A percentile compares a stretch with the other conserved stretches of the same genome.
Conservation (phyloP, 2,888 invertebrate genomes). For the Teleogryllus oceanicus region DNA sequence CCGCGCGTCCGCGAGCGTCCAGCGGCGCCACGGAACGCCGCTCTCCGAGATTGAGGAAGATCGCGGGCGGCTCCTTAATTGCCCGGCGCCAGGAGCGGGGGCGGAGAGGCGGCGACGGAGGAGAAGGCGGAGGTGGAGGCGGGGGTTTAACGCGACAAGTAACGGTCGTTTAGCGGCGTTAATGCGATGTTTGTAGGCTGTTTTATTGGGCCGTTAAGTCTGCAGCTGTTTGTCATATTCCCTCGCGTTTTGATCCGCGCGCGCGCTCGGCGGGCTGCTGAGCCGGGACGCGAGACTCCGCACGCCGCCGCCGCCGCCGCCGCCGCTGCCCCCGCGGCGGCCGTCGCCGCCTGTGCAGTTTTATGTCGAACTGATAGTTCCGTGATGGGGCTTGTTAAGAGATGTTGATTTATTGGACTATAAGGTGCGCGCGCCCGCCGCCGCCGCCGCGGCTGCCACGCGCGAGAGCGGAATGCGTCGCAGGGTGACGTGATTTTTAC, state of each 20-base stretch:
- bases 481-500: constrained; percentile 11
- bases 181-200: constrained; percentile 18
- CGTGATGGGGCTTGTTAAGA: constrained; percentile 18
- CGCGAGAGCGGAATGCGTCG: background rate
- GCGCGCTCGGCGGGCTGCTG: background rate
- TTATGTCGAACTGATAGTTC: constrained; percentile 18
- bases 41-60: background rate
- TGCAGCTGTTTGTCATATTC: constrained; percentile 18
- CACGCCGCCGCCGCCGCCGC: background rate
- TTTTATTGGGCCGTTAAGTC: constrained; percentile 18
- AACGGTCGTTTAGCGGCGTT: constrained; percentile 18
- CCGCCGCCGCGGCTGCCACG: background rate
- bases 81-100: background rate
- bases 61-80: constrained; percentile 1
- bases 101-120: background rate
- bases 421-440: background rate
- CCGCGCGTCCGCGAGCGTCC: background rate
- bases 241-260: constrained; percentile 18
- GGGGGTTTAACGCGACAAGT: constrained; percentile 18
- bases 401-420: constrained; percentile 18
- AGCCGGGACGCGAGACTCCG: background rate
- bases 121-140: background rate
- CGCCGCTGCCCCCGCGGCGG: background rate
- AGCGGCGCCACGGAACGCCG: background rate
- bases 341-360: background rate